Base-by-base conservation (phyloP, 2,113 vertebrate genomes). In the Peucedramus taeniatus region DNA sequence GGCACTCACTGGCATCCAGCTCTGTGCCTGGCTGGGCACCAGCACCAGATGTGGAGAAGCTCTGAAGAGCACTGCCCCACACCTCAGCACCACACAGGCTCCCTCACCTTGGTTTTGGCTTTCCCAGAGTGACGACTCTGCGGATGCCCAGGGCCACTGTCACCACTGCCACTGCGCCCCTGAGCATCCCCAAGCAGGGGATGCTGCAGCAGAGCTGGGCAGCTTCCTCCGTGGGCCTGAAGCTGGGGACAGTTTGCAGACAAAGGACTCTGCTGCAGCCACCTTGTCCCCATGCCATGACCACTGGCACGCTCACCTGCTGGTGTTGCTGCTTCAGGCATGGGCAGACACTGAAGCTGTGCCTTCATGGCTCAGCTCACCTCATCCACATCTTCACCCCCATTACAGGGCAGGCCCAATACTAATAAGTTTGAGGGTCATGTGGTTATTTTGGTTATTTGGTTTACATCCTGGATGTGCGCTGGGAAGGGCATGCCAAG, bases 81-180 rank as follows among this genome's bases (percentile, higher is more conserved):
- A 0, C 44, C 47, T 79, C 17, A 35, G 54, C 68, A 28, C 17
- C 56, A 39, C 60, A 30, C 6, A 4, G 45, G 15, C 40, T 40
- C 35, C 35, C 26, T 42, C 0, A 0, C 42, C 27, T 53, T 4
- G 2, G 11, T 44, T 84, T 72, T 0, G 1, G 37, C 45, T 90
- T 72, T 90, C 20, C 40, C 81, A 11, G 24, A 56, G 47, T 30
- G 63, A 22, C 0, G 0, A 5, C 68, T 64, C 54, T 70, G 20
- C 50, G 14, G 31, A 24, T 0, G 0, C 30, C 59, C 30, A 53
- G 11, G 51, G 56, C 39, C 33, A 24, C 30, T 50, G 8, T 47
- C 40, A 15, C 31, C 11, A 1, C 33, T 51, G 3, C 31, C 28
- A 18, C 61, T 44, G 33, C 11, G 3, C 44, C 60, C 47, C 51